Evolutionary conservation across 2,797 vertebrate genomes (phyloP).

Genomic region (Arctocebus calabarensis): DNA sequence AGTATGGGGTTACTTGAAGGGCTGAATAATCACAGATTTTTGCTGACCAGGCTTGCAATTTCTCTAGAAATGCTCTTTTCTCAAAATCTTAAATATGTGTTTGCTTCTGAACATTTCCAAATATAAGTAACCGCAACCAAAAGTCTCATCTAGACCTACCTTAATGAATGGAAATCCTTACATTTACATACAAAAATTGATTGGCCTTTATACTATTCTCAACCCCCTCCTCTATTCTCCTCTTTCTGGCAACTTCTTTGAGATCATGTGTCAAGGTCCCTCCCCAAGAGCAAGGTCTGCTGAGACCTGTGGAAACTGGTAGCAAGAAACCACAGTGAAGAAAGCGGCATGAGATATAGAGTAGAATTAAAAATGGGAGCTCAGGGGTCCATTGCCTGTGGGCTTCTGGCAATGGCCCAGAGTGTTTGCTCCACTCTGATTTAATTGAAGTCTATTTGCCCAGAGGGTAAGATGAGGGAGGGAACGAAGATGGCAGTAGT

Average conservation of each 20-base stretch:
- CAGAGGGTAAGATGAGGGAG: too few relatives aligned
- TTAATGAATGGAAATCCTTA: background rate
- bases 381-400: too few relatives aligned
- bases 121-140: background rate
- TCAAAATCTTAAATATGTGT: background rate
- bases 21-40: background rate
- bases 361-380: too few relatives aligned
- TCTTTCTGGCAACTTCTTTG: background rate
- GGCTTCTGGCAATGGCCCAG: too few relatives aligned
- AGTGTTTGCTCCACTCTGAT: too few relatives aligned
- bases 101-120: conserved; percentile 27
- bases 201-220: background rate
- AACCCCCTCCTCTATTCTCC: fast-evolving
- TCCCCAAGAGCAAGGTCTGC: too few relatives aligned
- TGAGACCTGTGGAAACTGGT: too few relatives aligned
- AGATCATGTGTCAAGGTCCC: background rate
- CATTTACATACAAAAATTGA: background rate
- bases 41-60: background rate
- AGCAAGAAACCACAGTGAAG: too few relatives aligned
- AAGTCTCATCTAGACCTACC: background rate
- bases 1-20: background rate
- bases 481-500: too few relatives aligned
- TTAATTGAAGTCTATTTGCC: too few relatives aligned
- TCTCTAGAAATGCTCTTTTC: background rate
- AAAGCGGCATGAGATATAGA: too few relatives aligned